Evolutionary conservation across 2,113 vertebrate species (phyloP).

Genomic region (Talpa occidentalis): DNA sequence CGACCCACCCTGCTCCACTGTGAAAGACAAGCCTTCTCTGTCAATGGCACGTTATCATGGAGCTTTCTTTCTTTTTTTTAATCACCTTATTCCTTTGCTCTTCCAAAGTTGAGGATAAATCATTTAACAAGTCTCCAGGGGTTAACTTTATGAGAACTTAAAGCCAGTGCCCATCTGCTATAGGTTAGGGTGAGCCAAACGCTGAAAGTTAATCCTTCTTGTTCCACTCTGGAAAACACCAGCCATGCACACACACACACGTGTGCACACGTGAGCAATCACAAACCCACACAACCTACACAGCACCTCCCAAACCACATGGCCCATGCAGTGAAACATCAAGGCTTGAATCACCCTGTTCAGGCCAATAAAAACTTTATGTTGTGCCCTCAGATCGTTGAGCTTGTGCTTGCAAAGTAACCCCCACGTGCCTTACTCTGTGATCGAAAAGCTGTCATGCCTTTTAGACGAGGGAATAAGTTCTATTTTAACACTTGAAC

Average conservation of each 20-base stretch:
- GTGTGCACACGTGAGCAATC: constrained; percentile 58
- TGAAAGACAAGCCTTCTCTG: constrained; percentile 71
- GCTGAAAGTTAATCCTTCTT: constrained; percentile 76
- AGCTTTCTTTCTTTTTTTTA: constrained; percentile 81
- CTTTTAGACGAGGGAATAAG: constrained; percentile 53
- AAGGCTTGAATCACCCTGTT: constrained; percentile 73
- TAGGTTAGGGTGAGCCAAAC: constrained; percentile 76
- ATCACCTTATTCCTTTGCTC: constrained; percentile 81
- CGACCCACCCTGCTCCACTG: background rate
- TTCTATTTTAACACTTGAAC: constrained; percentile 70
- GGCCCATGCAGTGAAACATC: constrained; percentile 83
- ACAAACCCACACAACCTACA: constrained; percentile 37
- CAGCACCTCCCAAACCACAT: constrained; percentile 75
- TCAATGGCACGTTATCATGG: constrained; percentile 79
- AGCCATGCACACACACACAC: constrained; percentile 54
- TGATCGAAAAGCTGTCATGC: constrained; percentile 61
- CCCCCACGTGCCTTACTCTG: constrained; percentile 64
- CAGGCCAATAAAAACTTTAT: constrained; percentile 79
- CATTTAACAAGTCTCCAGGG: constrained; percentile 80
- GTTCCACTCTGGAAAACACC: constrained; percentile 77
- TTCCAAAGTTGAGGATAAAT: constrained; percentile 82
- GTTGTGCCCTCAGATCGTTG: constrained; percentile 61
- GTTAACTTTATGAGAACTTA: constrained; percentile 75
- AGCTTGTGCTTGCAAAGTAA: constrained; percentile 62
- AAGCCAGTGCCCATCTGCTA: constrained; percentile 79